These are phyloP conservation scores for Onychomys arenicola DNA, from an alignment of 2,797 vertebrate species.

Conservation along the genomic window DNA sequence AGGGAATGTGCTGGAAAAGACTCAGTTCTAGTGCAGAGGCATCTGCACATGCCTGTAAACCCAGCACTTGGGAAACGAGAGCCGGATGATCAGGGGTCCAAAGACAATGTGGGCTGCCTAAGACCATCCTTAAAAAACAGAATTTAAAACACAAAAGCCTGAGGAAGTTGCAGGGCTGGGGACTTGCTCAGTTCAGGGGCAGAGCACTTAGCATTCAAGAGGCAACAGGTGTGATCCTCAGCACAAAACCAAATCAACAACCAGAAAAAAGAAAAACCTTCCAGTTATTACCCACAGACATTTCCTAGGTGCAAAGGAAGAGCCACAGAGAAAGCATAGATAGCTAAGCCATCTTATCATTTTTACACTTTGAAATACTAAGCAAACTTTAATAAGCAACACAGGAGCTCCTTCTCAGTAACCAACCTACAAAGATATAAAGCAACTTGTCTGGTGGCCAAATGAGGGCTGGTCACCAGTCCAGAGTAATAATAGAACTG, in stretches of 20 bases:
- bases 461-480: background rate
- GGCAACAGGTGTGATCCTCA: background rate
- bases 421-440: slow-evolving; percentile 38
- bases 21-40: background rate
- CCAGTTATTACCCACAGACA: background rate
- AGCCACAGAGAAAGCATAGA: background rate
- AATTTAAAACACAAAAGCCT: background rate
- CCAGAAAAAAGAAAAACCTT: background rate
- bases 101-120: background rate
- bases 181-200: background rate
- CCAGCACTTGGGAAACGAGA: background rate
- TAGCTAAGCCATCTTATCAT: background rate
- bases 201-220: background rate
- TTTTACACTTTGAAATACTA: background rate
- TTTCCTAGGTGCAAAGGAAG: background rate
- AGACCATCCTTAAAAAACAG: background rate
- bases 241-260: background rate
- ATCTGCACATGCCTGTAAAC: background rate
- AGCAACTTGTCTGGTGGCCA: slow-evolving; percentile 31
- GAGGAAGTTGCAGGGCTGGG: background rate
- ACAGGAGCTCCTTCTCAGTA: slow-evolving; percentile 18
- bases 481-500: slow-evolving; percentile 30
- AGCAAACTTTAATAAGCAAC: background rate
- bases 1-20: background rate
- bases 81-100: background rate